Evolutionary conservation across 1,140 invertebrate genomes (phyloP).

Genomic region (Nautilus pompilius): DNA sequence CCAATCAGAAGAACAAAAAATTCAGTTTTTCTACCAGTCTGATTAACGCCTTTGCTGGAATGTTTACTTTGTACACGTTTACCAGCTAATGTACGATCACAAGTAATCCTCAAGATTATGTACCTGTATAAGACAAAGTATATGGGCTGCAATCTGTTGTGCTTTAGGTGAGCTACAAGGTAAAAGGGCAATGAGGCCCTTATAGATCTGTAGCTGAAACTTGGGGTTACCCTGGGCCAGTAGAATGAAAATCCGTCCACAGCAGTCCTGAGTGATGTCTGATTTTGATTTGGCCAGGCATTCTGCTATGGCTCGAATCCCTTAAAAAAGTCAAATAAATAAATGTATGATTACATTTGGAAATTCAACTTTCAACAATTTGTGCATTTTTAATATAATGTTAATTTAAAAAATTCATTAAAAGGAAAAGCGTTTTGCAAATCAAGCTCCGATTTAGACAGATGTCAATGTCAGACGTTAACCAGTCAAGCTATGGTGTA

Average conservation of each 20-base stretch:
- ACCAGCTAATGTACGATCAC: not conserved
- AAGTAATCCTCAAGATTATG: too few species aligned
- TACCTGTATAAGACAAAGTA: constrained; percentile 51
- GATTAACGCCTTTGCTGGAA: not conserved
- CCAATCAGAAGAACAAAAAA: too few species aligned
- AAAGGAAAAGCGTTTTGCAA: too few species aligned
- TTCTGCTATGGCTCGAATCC: constrained; percentile 54
- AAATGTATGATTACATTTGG: too few species aligned
- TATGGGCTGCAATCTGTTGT: constrained; percentile 54
- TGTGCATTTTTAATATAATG: too few species aligned
- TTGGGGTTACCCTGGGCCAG: constrained; percentile 56
- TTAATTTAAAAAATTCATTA: too few species aligned
- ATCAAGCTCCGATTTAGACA: too few species aligned
- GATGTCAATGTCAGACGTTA: too few species aligned
- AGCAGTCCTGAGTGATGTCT: constrained; percentile 52
- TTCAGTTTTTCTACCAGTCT: too few species aligned
- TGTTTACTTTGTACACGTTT: not conserved
- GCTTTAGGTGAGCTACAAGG: constrained; percentile 56
- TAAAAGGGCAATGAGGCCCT: constrained; percentile 54
- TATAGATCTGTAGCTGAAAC: constrained; percentile 54
- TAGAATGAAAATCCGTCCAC: constrained; percentile 46
- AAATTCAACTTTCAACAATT: too few species aligned
- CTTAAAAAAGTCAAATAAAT: constrained; percentile 19
- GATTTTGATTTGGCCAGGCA: constrained; percentile 54
- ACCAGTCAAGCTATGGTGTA: too few species aligned